phyloP scores from a whole-genome alignment of 2,113 vertebrate species.

The Motacilla alba region DNA sequence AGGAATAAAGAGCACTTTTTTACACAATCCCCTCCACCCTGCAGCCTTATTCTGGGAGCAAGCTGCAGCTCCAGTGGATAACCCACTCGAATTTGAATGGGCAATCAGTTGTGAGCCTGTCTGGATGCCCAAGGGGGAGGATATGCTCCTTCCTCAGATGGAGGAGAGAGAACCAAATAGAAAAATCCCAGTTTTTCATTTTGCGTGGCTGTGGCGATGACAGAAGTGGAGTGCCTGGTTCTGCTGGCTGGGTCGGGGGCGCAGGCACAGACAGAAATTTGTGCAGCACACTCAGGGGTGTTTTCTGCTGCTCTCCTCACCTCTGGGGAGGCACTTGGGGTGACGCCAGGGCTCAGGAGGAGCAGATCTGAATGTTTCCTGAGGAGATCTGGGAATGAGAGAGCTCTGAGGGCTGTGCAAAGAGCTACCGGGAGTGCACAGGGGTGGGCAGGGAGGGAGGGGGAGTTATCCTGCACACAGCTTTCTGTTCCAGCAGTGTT shows the following conservation, averaged over 20 bases:
- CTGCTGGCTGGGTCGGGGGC: background rate
- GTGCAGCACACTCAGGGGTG: background rate
- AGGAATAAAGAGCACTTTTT: background rate
- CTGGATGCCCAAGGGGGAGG: background rate
- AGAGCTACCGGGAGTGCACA: fast-evolving
- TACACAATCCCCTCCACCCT: background rate
- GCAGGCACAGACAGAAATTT: background rate
- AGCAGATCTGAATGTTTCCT: background rate
- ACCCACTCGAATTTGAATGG: background rate
- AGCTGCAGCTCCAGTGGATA: background rate
- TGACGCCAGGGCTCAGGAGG: background rate
- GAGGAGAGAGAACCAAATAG: background rate
- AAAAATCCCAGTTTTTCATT: background rate
- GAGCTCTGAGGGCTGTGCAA: no score
- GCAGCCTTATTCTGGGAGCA: background rate
- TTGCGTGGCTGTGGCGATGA: background rate
- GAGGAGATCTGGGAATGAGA: background rate
- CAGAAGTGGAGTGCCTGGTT: background rate
- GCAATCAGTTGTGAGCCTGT: background rate
- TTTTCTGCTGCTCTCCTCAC: background rate
- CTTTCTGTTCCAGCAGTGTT: background rate
- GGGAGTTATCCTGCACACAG: no score
- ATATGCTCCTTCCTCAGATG: background rate
- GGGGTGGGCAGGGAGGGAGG: background rate
- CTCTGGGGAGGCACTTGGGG: background rate